Evolutionary conservation across 2,797 vertebrate species (phyloP), one percentile per base, ranked within the genome.

Genomic region (Erithacus rubecula): DNA sequence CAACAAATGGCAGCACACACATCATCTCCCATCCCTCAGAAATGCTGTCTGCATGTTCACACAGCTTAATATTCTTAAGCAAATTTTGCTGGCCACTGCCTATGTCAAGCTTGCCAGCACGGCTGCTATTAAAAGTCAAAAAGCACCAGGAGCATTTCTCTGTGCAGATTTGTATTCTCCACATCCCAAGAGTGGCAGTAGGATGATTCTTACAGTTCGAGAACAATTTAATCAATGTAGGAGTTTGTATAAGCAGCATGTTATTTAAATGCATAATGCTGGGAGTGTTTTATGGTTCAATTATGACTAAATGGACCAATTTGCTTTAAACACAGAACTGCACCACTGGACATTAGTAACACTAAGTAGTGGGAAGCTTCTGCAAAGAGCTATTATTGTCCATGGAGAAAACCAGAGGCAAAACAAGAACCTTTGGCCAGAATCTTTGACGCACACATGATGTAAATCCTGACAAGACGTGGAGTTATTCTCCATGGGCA

Each of bases 281-380:
- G 39, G 29, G 21, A 91, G 59, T 56, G 46, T 51, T 96, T 94
- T 90, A 96, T 59, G 71, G 60, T 51, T 68, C 87, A 90, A 71
- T 90, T 75, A 93, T 46, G 83, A 89, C 80, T 90, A 96, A 96
- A 94, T 41, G 79, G 74, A 89, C 64, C 70, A 16, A 72, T 69
- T 92, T 37, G 46, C 89, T 81, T 94, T 89, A 56, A 85, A 90
- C 41, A 75, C 58, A 77, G 80, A 39, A 64, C 72, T 51, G 82
- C 49, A 93, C 55, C 79, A 80, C 81, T 90, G 82, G 81, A 90
- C 91, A 86, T 89, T 59, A 91, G 74, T 91, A 93, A 88, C 52
- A 34, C 13, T 58, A 72, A 93, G 67, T 52, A 79, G 74, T 24
- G 24, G 37, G 91, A 96, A 91, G 72, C 51, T 83, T 77, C 88